Percentiles rank a stretch among this genome's conserved stretches.
Conservation (phyloP, 2,888 invertebrate genomes). For the Dasypolia templi region DNA sequence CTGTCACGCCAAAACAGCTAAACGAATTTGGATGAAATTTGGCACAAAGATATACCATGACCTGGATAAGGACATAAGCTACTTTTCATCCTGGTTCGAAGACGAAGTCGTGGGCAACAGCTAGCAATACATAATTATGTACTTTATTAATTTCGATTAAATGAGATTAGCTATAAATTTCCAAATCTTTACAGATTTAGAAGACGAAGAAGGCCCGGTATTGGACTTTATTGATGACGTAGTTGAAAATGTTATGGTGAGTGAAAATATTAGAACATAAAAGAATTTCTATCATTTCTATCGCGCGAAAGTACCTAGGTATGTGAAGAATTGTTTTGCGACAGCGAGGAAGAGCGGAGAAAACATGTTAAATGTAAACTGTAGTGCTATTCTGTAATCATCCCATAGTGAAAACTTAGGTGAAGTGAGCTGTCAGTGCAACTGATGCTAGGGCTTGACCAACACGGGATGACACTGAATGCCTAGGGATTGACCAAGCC, state of each 20-base stretch:
- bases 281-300: background rate
- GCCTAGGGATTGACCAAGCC: too few species aligned
- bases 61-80: too few species aligned
- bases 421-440: too few species aligned
- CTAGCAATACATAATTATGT: background rate
- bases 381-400: too few species aligned
- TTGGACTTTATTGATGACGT: conserved; percentile 82
- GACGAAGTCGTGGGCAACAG: too few species aligned
- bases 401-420: too few species aligned
- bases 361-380: background rate
- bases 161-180: conserved; percentile 6
- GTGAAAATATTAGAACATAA: conserved; percentile 19
- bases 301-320: background rate
- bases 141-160: background rate
- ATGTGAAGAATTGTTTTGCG: background rate
- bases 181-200: conserved; percentile 76
- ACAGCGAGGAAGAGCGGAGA: background rate
- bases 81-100: too few species aligned
- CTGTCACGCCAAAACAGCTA: too few species aligned
- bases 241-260: conserved; percentile 79
- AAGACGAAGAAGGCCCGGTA: conserved; percentile 83
- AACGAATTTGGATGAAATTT: too few species aligned
- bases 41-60: too few species aligned
- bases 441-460: too few species aligned
- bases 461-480: too few species aligned